Evolutionary conservation across 2,797 vertebrate genomes (phyloP), one percentile per base, ranked within the genome.

Genomic region (Argyrosomus regius): DNA sequence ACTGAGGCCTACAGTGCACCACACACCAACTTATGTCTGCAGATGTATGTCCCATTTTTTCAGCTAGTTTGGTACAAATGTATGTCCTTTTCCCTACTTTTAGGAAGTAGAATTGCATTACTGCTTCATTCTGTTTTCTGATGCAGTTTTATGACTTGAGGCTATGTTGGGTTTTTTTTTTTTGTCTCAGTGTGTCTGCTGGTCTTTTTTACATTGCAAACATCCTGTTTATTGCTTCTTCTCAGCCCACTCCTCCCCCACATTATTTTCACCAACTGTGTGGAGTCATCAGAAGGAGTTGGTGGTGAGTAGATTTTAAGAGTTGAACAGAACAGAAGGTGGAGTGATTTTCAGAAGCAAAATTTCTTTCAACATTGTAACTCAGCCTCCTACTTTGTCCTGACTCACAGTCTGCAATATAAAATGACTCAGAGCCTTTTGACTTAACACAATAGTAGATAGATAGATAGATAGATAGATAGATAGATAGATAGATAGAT

Each of bases 231-330:
- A 73, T 82, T 89, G 69, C 80, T 64, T 83, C 80, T 64, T 83
- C 58, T 79, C 72, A 56, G 54, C 83, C 77, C 73, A 87, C 84
- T 79, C 89, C 82, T 80, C 87, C 71, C 64, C 75, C 79, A 83
- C 80, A 67, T 82, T 70, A 63, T 78, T 59, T 84, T 80, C 68
- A 81, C 82, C 85, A 87, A 83, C 88, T 78, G 87, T 67, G 80
- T 82, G 78, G 81, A 85, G 75, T 87, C 81, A 90, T 89, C 82
- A 82, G 71, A 73, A 89, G 86, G 77, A 88, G 85, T 66, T 81
- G 64, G 77, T 85, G 72, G 80, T 64, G 80, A 85, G 85, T 86
- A 83, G 81, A 79, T 77, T 83, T 85, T 80, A 35, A 78, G 60
- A 77, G 41, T 56, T 53, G 56, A 82, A 67, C 22, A 80, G 64